Evolutionary conservation across 2,797 vertebrate species (phyloP).

Genomic region (Falco columbarius): DNA sequence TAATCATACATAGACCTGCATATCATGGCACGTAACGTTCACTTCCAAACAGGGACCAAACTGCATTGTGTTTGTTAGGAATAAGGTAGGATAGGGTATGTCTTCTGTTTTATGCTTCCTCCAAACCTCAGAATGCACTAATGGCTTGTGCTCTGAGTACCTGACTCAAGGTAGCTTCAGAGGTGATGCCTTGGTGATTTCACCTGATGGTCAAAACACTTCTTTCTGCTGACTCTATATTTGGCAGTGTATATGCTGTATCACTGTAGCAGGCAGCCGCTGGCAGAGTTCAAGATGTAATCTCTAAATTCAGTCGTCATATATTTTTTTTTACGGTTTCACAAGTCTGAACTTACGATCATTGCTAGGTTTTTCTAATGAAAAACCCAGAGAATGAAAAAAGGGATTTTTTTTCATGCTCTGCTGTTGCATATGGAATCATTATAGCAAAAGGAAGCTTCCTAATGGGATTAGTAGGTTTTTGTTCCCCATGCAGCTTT

Average conservation of each 20-base stretch:
- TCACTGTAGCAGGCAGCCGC: neutral
- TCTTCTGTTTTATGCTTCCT: neutral
- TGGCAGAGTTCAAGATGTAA: neutral
- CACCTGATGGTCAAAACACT: neutral
- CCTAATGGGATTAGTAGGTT: constrained; percentile 75
- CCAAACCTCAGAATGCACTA: neutral
- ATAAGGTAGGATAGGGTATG: neutral
- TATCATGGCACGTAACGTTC: neutral
- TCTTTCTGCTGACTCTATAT: neutral
- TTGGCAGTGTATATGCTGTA: neutral
- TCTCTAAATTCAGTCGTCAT: neutral
- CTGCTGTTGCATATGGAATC: neutral
- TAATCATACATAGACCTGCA: neutral
- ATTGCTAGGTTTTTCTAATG: neutral
- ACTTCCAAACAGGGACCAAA: neutral
- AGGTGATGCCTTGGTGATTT: neutral
- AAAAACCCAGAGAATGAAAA: no score
- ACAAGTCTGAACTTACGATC: neutral
- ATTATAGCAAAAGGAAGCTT: constrained; percentile 56
- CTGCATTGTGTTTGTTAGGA: neutral
- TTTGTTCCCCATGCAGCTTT: constrained; percentile 62
- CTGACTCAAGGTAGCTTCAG: neutral
- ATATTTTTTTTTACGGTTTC: neutral
- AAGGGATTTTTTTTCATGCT: neutral
- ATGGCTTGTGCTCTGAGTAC: neutral